phyloP scores from a whole-genome alignment of 2,888 invertebrate genomes.

The Tillus elongatus region DNA sequence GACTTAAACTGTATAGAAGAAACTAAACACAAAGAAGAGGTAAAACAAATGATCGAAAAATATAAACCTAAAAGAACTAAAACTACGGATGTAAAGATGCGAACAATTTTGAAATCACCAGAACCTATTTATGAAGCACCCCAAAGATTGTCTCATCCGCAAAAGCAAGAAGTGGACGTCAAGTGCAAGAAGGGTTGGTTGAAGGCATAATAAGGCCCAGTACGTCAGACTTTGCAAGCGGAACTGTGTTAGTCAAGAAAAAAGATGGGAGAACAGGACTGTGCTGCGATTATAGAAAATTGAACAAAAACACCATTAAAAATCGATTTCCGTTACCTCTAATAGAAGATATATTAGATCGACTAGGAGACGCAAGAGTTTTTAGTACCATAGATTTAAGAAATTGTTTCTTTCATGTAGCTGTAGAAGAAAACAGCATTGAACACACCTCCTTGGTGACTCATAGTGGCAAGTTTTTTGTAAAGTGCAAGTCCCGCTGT shows the following conservation, averaged over 20 bases:
- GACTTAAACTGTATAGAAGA: slow-evolving; percentile 1
- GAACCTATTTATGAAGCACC: slow-evolving; percentile 17
- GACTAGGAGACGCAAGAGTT: slow-evolving; percentile 13
- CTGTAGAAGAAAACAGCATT: slow-evolving; percentile 21
- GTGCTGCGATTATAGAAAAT: slow-evolving; percentile 14
- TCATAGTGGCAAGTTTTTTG: slow-evolving; percentile 31
- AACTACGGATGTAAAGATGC: slow-evolving; percentile 15
- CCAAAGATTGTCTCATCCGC: slow-evolving; percentile 7
- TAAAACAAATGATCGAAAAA: slow-evolving; percentile 7
- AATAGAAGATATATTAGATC: slow-evolving; percentile 17
- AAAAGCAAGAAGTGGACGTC: slow-evolving; percentile 9
- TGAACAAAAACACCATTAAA: slow-evolving; percentile 12
- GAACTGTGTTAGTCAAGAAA: slow-evolving; percentile 7
- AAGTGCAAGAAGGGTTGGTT: too few species aligned
- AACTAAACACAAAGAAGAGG: slow-evolving; percentile 5
- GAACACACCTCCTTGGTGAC: slow-evolving; percentile 24
- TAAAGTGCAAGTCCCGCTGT: slow-evolving; percentile 32
- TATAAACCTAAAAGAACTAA: slow-evolving; percentile 12
- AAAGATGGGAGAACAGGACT: slow-evolving; percentile 5
- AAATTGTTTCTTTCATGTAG: slow-evolving; percentile 34
- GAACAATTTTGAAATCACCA: slow-evolving; percentile 14
- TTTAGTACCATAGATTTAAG: slow-evolving; percentile 30
- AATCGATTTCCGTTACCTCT: slow-evolving; percentile 8
- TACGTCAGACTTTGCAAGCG: slow-evolving; percentile 11
- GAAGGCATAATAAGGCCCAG: slow-evolving; percentile 8